A percentile compares a stretch with the other conserved stretches of the same genome.
Evolutionary conservation across 2,888 invertebrate species (phyloP).

Genomic region (Cerastis leucographa): DNA sequence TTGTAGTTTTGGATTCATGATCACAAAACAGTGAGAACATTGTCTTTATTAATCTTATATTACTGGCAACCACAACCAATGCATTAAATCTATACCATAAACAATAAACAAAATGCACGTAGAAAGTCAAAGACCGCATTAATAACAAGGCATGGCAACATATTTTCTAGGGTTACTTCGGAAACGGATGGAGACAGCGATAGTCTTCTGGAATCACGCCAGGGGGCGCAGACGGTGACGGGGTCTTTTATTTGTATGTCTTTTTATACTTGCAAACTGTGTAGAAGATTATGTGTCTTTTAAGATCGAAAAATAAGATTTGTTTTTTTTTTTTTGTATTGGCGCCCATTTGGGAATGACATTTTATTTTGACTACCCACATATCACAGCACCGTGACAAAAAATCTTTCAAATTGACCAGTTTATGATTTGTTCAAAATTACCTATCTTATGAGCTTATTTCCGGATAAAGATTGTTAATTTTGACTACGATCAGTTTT

Average conservation of each 20-base stretch:
- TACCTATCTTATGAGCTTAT: neutral
- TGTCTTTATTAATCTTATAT: neutral
- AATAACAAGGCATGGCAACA: constrained; percentile 74
- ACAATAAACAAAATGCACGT: constrained; percentile 43
- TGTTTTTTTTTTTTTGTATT: constrained; percentile 6
- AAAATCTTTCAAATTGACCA: neutral
- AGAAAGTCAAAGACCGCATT: constrained; percentile 75
- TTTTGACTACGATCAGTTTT: neutral
- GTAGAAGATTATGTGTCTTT: constrained; percentile 10
- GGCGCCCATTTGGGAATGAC: constrained; percentile 57
- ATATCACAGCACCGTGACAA: too few species aligned
- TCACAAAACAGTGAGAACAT: neutral
- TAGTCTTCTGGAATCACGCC: constrained; percentile 71
- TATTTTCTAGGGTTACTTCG: constrained; percentile 78
- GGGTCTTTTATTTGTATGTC: constrained; percentile 62
- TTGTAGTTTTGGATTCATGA: neutral
- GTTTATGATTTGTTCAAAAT: neutral
- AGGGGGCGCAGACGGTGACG: constrained; percentile 60
- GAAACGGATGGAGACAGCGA: constrained; percentile 79
- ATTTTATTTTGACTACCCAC: neutral
- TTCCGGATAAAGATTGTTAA: neutral
- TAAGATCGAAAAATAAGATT: neutral
- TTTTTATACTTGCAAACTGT: constrained; percentile 49
- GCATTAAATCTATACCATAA: constrained; percentile 32
- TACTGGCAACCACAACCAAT: constrained; percentile 39